phyloP scores from a whole-genome alignment of 2,797 vertebrate species.

The Bryconaethiops microstoma region DNA sequence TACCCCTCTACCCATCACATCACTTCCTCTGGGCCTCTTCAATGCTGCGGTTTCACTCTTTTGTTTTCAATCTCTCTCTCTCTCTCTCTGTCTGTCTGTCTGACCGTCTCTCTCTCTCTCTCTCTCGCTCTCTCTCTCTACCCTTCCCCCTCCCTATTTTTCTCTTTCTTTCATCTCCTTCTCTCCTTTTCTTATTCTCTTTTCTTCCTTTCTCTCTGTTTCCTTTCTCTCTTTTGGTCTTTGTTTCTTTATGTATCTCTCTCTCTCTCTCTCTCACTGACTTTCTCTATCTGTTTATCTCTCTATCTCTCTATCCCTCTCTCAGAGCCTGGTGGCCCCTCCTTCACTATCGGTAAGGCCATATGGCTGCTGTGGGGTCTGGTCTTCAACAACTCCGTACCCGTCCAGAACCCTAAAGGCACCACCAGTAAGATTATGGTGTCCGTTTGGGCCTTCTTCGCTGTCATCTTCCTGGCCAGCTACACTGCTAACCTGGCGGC shows the following conservation, averaged over 20 bases:
- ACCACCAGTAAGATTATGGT: slow-evolving; percentile 99
- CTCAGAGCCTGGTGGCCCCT: slow-evolving; percentile 93
- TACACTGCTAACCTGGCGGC: slow-evolving; percentile 99
- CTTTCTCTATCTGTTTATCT: neutral
- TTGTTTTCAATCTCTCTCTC: neutral
- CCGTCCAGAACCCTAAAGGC: slow-evolving; percentile 96
- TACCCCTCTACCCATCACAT: neutral
- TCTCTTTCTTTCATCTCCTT: neutral
- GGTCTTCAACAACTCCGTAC: slow-evolving; percentile 99
- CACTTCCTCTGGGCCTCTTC: slow-evolving; percentile 35
- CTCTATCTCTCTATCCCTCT: slow-evolving; percentile 12
- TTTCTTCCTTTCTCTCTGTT: slow-evolving; percentile 1
- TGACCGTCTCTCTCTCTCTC: neutral
- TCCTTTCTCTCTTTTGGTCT: slow-evolving; percentile 32
- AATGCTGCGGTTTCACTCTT: neutral
- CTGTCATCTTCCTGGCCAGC: slow-evolving; percentile 97
- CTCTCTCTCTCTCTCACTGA: too few relatives aligned
- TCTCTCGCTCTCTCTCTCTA: neutral
- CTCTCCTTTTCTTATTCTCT: neutral
- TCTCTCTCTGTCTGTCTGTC: neutral
- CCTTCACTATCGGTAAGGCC: slow-evolving; percentile 97
- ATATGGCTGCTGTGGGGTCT: slow-evolving; percentile 97
- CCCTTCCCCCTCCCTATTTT: neutral
- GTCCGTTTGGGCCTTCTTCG: slow-evolving; percentile 98
- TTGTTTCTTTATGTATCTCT: neutral